Evolutionary conservation across 2,113 vertebrate genomes (phyloP).

Genomic region (Lamprotornis superbus): DNA sequence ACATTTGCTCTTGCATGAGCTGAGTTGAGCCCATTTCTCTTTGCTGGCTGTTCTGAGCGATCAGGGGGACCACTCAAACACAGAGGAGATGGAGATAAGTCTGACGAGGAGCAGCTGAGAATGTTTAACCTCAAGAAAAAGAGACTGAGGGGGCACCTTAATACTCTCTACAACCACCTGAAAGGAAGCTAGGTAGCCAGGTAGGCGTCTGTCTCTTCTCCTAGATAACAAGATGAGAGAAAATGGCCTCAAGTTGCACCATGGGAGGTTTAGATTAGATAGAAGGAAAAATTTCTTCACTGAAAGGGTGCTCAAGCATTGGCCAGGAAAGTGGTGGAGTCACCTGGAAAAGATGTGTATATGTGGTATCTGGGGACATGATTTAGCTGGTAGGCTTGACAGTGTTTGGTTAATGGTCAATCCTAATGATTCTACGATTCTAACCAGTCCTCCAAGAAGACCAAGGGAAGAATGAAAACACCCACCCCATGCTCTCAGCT

Average conservation of each 20-base stretch:
- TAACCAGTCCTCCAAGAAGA: not conserved
- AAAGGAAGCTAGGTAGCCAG: not conserved
- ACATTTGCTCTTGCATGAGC: not conserved
- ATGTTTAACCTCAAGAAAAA: not conserved
- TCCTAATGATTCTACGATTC: not conserved
- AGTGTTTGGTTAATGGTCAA: not conserved
- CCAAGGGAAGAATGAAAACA: not conserved
- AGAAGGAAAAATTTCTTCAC: not conserved
- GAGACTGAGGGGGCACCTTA: not conserved
- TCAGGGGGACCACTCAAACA: not conserved
- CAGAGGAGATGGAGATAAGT: not conserved
- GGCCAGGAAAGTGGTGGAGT: not conserved
- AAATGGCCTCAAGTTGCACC: not conserved
- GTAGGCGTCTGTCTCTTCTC: not conserved
- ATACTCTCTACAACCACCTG: not conserved
- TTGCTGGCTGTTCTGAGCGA: accelerated
- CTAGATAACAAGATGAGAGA: not conserved
- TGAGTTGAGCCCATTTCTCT: not conserved
- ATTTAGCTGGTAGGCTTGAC: not conserved
- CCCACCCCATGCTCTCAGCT: not conserved
- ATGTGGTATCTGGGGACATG: not conserved
- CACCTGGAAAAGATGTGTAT: not conserved
- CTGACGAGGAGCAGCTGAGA: not conserved
- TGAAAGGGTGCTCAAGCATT: not conserved
- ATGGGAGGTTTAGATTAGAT: not conserved